These are phyloP conservation scores for Brevimyrus niger DNA, from an alignment of 2,113 vertebrate genomes.

Conservation along the genomic window DNA sequence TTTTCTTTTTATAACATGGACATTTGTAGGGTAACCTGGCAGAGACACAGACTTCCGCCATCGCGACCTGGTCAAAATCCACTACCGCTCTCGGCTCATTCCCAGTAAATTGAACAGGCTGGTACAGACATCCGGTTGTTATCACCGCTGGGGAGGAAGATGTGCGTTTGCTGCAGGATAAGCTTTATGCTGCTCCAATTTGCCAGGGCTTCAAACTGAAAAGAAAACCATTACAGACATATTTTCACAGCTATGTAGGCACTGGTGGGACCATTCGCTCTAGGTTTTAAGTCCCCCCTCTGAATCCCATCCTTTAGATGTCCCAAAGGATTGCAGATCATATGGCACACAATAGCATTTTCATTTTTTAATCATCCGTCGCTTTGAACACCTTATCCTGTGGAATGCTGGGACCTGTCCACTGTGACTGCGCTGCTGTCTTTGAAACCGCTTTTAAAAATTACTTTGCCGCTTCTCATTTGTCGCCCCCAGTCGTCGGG, in stretches of 20 bases:
- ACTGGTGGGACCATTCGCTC: slow-evolving; percentile 4
- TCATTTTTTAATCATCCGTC: slow-evolving; percentile 21
- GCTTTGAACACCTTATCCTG: slow-evolving; percentile 16
- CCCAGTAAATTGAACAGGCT: background rate
- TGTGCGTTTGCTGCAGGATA: background rate
- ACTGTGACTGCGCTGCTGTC: slow-evolving; percentile 9
- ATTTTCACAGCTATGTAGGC: slow-evolving; percentile 8
- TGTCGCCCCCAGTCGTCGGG: slow-evolving; percentile 6
- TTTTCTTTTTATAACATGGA: background rate
- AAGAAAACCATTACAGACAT: slow-evolving; percentile 4
- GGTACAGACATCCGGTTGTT: background rate
- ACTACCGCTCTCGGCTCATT: background rate
- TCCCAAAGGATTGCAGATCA: slow-evolving; percentile 8
- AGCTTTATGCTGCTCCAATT: slow-evolving; percentile 6
- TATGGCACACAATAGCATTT: slow-evolving; percentile 13
- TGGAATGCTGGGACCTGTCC: background rate
- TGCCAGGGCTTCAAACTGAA: background rate
- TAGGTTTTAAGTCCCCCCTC: slow-evolving; percentile 3
- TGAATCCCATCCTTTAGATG: slow-evolving; percentile 5
- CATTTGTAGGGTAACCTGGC: background rate
- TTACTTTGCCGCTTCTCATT: slow-evolving; percentile 9
- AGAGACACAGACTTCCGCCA: background rate
- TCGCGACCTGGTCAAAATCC: background rate
- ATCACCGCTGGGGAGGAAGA: slow-evolving; percentile 4
- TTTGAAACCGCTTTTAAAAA: slow-evolving; percentile 13